Percentiles rank a stretch among this genome's conserved stretches.
Conservation (phyloP, 2,113 vertebrate genomes). For the Puntigrus tetrazona region DNA sequence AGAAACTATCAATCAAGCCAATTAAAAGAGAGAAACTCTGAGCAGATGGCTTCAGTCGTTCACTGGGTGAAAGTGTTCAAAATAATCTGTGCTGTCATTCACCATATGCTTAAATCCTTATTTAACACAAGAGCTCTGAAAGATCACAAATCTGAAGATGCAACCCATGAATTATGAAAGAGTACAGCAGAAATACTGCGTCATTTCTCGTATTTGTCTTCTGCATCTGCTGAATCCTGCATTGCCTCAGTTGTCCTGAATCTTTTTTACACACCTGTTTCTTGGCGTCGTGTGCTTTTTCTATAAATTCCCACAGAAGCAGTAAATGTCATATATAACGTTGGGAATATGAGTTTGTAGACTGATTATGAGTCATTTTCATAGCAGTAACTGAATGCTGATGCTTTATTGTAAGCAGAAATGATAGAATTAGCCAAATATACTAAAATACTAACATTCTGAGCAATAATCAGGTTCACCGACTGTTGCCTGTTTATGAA, state of each 20-base stretch:
- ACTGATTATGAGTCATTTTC: background rate
- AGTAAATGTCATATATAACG: background rate
- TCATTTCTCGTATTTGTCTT: background rate
- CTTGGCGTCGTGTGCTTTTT: background rate
- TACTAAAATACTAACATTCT: too few relatives aligned
- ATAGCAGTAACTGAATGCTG: background rate
- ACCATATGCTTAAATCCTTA: constrained; percentile 37
- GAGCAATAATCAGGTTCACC: too few relatives aligned
- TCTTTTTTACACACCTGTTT: background rate
- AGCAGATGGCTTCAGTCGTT: constrained; percentile 34
- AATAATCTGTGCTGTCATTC: constrained; percentile 40
- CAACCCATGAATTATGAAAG: background rate
- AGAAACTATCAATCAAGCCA: constrained; percentile 26
- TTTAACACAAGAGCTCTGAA: background rate
- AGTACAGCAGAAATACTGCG: background rate
- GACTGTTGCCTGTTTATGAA: background rate
- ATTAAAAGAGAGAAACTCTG: constrained; percentile 22
- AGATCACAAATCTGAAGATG: background rate
- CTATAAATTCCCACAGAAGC: background rate
- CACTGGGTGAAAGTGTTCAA: constrained; percentile 32
- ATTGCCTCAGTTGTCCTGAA: background rate
- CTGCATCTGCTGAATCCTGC: background rate
- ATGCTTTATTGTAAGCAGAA: background rate
- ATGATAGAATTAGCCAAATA: background rate
- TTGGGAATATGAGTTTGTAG: background rate